Evolutionary conservation across 1,140 invertebrate genomes (phyloP).

Genomic region (Drosophila arawakana): DNA sequence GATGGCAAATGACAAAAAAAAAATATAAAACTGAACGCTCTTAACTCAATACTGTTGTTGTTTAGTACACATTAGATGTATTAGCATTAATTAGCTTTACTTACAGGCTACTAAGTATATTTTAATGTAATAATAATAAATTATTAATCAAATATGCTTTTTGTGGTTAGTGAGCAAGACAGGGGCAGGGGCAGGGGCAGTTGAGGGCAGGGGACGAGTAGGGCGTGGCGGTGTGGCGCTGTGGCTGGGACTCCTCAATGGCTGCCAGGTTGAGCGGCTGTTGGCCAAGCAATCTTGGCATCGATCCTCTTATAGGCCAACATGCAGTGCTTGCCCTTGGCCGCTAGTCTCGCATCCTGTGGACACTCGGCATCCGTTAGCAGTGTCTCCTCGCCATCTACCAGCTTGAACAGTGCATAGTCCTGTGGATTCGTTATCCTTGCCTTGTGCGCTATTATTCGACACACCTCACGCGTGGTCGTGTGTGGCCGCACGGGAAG

Average conservation of each 20-base stretch:
- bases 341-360: slow-evolving; percentile 91
- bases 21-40: slow-evolving; percentile 63
- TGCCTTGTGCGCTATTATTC: slow-evolving; percentile 96
- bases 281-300: slow-evolving; percentile 98
- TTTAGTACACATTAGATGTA: slow-evolving; percentile 82
- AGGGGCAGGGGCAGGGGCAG: slow-evolving; percentile 23
- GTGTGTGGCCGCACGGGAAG: slow-evolving; percentile 96
- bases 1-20: slow-evolving; percentile 45
- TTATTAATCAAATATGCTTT: slow-evolving; percentile 81
- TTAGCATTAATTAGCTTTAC: slow-evolving; percentile 76
- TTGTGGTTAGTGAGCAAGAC: slow-evolving; percentile 73
- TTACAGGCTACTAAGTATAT: slow-evolving; percentile 81
- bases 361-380: slow-evolving; percentile 95
- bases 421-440: slow-evolving; percentile 98
- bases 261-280: slow-evolving; percentile 55
- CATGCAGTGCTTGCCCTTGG: slow-evolving; percentile 92
- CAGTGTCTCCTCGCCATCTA: slow-evolving; percentile 95
- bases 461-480: slow-evolving; percentile 95
- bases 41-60: slow-evolving; percentile 80
- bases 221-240: not conserved
- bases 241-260: not conserved
- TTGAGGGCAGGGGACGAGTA: not conserved
- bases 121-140: slow-evolving; percentile 83
- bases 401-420: slow-evolving; percentile 96
- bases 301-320: slow-evolving; percentile 97